Base-by-base conservation (phyloP, 2,797 vertebrate species). In the Lepilemur septentrionalis region DNA sequence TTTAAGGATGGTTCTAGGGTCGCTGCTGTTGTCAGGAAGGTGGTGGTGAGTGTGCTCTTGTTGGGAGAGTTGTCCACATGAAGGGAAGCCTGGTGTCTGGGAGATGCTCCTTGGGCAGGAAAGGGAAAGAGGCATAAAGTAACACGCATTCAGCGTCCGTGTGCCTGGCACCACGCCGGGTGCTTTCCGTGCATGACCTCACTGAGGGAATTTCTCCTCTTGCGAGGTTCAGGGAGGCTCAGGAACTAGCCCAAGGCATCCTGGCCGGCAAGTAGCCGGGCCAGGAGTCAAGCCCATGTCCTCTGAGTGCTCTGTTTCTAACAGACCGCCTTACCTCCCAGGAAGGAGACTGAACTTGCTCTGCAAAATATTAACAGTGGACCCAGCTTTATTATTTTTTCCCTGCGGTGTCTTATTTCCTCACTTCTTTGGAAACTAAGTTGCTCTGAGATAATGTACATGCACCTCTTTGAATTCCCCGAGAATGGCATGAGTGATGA, bases 161-260 rank as follows among this genome's bases (percentile, higher is more conserved):
- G 70, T 52, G 30, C 7, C 55, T 22, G 14, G 38, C 55, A 23
- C 0, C 9, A 13, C 25, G 59, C 61, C 1, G 7, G n/a, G 13
- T 22, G 10, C 75, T 81, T 32, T 81, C 43, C 23, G 13, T 20
- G 4, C 10, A 1, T 20, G 32, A 61, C 76, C 35, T 63, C 11
- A 0, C 2, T 18, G 38, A 20, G n/a, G 38, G 38, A 7, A 10
- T 4, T 38, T 8, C 41, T 52, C 22, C 43, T 55, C 46, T 8
- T 35, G 8, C 23, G 6, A 48, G 41, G 20, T 6, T 46, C 72
- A 67, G 48, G n/a, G 55, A 57, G 32, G 55, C 7, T 96, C 72
- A 10, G 38, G 15, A 55, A 28, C 61, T 35, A 17, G 22, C 30
- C 5, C 13, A 1, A 20, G 57, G 4, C 38, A 7, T 73, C 46